phyloP scores from a whole-genome alignment of 2,888 invertebrate genomes.

The Sminthurides aquaticus region DNA sequence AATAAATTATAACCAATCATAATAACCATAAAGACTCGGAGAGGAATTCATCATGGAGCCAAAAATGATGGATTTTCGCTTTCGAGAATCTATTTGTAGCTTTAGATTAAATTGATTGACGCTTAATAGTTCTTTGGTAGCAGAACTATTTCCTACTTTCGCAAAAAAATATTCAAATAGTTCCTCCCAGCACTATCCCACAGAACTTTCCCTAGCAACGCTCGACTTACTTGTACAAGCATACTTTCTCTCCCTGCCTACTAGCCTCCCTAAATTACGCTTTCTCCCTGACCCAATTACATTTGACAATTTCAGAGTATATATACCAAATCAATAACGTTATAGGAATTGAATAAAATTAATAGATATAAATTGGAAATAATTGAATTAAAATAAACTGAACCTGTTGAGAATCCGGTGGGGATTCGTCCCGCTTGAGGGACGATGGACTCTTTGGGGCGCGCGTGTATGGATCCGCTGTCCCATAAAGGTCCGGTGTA shows the following conservation, averaged over 20 bases:
- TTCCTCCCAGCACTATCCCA: too few species aligned
- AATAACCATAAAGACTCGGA: background rate
- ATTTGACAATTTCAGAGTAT: background rate
- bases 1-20: background rate
- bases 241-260: background rate
- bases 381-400: background rate
- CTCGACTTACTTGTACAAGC: too few species aligned
- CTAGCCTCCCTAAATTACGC: background rate
- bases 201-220: too few species aligned
- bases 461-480: constrained; percentile 76
- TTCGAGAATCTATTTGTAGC: too few species aligned
- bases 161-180: too few species aligned
- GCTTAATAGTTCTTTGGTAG: too few species aligned
- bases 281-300: background rate
- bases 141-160: too few species aligned
- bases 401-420: constrained; percentile 25
- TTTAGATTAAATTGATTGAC: too few species aligned
- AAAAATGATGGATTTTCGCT: constrained; percentile 14
- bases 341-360: background rate
- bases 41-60: constrained; percentile 22
- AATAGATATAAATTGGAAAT: too few species aligned
- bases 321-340: background rate
- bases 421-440: constrained; percentile 46
- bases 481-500: constrained; percentile 83
- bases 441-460: constrained; percentile 62